These are phyloP conservation scores for Periparus ater DNA, from an alignment of 2,797 vertebrate genomes.

Conservation along the genomic window DNA sequence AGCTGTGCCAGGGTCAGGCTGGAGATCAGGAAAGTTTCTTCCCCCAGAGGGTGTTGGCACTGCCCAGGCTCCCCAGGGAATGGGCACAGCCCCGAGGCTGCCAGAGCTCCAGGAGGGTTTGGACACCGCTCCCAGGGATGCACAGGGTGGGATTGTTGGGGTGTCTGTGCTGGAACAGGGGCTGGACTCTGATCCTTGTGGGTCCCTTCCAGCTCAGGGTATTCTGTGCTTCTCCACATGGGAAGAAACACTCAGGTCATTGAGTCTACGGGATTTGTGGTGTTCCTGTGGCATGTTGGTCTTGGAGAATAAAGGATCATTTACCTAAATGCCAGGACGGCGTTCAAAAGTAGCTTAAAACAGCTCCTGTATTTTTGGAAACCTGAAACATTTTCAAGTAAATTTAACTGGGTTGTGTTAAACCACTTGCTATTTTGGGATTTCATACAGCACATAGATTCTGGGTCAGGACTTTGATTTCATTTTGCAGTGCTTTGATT, in stretches of 20 bases:
- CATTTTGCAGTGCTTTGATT: not conserved
- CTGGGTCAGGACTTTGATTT: not conserved
- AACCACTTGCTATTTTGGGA: not conserved
- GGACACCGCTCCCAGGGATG: fast-evolving
- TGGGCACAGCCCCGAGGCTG: fast-evolving
- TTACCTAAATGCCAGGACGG: not conserved
- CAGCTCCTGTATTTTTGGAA: not conserved
- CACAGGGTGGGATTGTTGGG: not conserved
- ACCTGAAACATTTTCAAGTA: not conserved
- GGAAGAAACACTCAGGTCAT: not conserved
- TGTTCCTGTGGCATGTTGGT: not conserved
- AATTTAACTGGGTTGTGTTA: not conserved
- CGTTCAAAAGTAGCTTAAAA: not conserved
- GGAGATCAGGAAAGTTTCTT: not conserved
- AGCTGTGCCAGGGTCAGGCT: not conserved
- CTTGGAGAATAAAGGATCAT: not conserved
- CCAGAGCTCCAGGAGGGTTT: not conserved
- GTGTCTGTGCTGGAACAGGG: not conserved
- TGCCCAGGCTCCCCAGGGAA: not conserved
- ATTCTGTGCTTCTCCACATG: not conserved
- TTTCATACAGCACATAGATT: not conserved
- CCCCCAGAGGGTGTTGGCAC: not conserved
- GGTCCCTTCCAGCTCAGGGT: not conserved
- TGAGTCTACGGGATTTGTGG: not conserved
- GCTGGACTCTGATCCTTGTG: not conserved